Evolutionary conservation across 2,797 vertebrate species (phyloP).

Genomic region (Gallinago stenura): DNA sequence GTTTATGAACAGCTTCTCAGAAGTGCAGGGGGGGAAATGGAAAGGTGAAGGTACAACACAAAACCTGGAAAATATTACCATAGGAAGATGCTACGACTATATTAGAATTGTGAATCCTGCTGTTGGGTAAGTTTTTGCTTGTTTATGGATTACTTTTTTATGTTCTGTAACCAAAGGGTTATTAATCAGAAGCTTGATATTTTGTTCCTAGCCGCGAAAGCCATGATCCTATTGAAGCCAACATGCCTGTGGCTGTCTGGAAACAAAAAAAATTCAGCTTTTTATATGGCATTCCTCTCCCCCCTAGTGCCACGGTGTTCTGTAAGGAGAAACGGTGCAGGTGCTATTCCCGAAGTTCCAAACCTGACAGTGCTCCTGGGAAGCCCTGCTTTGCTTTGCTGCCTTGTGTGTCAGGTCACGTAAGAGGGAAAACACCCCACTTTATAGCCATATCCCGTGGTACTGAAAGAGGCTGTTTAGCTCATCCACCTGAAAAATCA

Average conservation of each 20-base stretch:
- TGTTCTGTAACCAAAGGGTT: neutral
- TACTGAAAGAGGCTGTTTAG: neutral
- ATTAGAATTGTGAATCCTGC: conserved; percentile 53
- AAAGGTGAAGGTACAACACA: conserved; percentile 72
- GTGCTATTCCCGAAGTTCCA: neutral
- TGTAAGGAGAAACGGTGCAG: neutral
- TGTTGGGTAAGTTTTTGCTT: conserved; percentile 73
- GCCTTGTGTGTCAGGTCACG: neutral
- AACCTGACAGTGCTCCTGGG: neutral
- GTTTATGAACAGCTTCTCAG: conserved; percentile 3
- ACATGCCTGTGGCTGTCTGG: neutral
- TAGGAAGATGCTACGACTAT: conserved; percentile 80
- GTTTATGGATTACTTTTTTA: neutral
- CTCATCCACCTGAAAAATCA: neutral
- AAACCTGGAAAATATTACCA: conserved; percentile 73
- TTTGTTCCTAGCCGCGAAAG: neutral
- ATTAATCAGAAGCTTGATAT: neutral
- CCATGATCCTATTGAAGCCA: neutral
- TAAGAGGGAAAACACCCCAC: neutral
- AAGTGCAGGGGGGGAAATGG: conserved; percentile 30
- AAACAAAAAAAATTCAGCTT: neutral
- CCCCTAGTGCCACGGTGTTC: neutral
- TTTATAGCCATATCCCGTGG: neutral
- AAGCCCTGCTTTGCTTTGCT: neutral
- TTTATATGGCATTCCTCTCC: neutral